These are phyloP conservation scores for Synanthedon vespiformis DNA, from an alignment of 2,888 invertebrate genomes.

Conservation along the genomic window DNA sequence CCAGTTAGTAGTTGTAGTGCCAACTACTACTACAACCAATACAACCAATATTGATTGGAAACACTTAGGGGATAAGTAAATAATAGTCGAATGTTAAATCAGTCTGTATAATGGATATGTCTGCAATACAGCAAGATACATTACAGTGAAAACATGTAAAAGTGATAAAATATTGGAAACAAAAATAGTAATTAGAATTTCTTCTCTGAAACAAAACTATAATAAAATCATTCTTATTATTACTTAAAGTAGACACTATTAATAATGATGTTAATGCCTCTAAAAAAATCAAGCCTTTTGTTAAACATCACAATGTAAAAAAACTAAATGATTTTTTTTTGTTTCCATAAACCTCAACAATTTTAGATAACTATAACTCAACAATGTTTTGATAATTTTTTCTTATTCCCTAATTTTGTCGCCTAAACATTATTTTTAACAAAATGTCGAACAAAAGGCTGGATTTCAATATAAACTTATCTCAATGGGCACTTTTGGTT, in stretches of 20 bases:
- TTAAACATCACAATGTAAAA: constrained; percentile 47
- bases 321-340: constrained; percentile 43
- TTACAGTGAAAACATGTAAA: constrained; percentile 68
- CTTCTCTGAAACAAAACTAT: constrained; percentile 68
- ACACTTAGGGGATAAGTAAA: neutral
- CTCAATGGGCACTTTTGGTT: constrained; percentile 73
- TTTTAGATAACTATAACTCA: constrained; percentile 66
- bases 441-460: constrained; percentile 63
- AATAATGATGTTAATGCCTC: constrained; percentile 68
- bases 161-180: constrained; percentile 70
- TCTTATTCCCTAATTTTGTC: constrained; percentile 64
- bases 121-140: constrained; percentile 72
- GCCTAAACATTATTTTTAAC: constrained; percentile 65
- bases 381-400: constrained; percentile 59
- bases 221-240: constrained; percentile 66
- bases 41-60: too few species aligned
- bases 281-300: constrained; percentile 62
- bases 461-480: constrained; percentile 64
- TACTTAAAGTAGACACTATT: constrained; percentile 64
- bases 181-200: constrained; percentile 70
- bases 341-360: constrained; percentile 62
- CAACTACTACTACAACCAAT: too few species aligned
- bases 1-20: neutral
- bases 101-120: constrained; percentile 73
- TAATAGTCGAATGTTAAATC: constrained; percentile 42